Conservation (phyloP, 2,113 vertebrate genomes). For the Cynoglossus semilaevis region DNA sequence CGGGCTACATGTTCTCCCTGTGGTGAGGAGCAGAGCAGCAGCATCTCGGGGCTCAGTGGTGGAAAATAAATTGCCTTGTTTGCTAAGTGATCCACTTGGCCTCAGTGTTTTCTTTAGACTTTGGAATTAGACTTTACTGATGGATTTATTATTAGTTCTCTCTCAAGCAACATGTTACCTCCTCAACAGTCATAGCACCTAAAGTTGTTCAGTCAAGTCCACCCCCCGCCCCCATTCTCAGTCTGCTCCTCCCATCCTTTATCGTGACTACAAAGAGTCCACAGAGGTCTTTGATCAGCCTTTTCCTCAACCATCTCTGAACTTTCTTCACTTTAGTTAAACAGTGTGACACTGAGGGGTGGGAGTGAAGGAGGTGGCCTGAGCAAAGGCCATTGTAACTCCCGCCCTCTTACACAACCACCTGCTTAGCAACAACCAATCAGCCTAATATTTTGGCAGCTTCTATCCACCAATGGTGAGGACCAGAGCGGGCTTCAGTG, state of each 20-base stretch:
- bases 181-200: slow-evolving; percentile 15
- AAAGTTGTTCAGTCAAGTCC: slow-evolving; percentile 44
- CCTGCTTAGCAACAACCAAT: slow-evolving; percentile 81
- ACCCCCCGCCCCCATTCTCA: background rate
- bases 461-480: slow-evolving; percentile 63
- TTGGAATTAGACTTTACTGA: slow-evolving; percentile 34
- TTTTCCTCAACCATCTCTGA: slow-evolving; percentile 44
- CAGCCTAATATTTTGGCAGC: slow-evolving; percentile 69
- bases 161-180: background rate
- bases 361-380: slow-evolving; percentile 29
- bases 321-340: slow-evolving; percentile 53
- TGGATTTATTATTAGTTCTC: slow-evolving; percentile 23
- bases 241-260: slow-evolving; percentile 25
- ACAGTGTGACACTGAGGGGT: slow-evolving; percentile 36
- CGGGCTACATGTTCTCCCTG: slow-evolving; percentile 52
- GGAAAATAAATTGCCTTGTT: slow-evolving; percentile 60
- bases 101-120: slow-evolving; percentile 41
- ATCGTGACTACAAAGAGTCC: slow-evolving; percentile 57
- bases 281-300: slow-evolving; percentile 57
- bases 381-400: slow-evolving; percentile 35
- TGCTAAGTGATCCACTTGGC: slow-evolving; percentile 30
- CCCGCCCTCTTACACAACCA: slow-evolving; percentile 61
- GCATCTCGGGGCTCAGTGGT: slow-evolving; percentile 45
- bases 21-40: slow-evolving; percentile 45
- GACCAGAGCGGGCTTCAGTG: slow-evolving; percentile 31